Base-by-base conservation (phyloP, 2,888 invertebrate genomes). In the Crematogaster levior region DNA sequence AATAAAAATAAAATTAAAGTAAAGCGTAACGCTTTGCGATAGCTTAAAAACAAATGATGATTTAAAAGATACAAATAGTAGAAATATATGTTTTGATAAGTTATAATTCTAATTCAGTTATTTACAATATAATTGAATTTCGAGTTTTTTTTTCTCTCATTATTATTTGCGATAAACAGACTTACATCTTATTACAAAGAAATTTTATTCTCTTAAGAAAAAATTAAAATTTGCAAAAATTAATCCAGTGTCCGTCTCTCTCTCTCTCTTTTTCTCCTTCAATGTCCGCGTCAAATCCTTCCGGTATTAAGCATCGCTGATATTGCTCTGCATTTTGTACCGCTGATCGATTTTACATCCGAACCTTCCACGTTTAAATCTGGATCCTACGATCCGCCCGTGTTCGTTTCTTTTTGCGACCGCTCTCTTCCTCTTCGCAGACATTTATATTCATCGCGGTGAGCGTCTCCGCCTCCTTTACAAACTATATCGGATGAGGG, bases 361-460 rank as follows among this genome's bases (percentile, higher is more conserved):
- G 61, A 74, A 82, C 66, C 80, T 82, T 73, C 53, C 80, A n/a
- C 77, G 75, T 84, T 89, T 83, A 87, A 88, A 88, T 89, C 89
- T 86, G 85, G 85, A 87, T 89, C 84, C 85, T 61, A 61, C 82
- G 77, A 80, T 73, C 77, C 40, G 68, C 65, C 43, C 46, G 53
- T 12, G 56, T 21, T 43, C 48, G 58, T 30, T 30, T 61, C 63
- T 79, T 79, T 79, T 79, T 79, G 77, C 43, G 21, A 43, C 5
- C 40, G 63, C 56, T 68, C 34, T 61, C 82, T 68, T 68, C 21
- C 56, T 58, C 82, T 79, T 61, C 53, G 84, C 77, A 82, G 87
- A 84, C 89, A 90, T 91, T 91, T 91, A 89, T 88, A 91, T 91
- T 91, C 91, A 91, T 85, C 87, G 83, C 86, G 86, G 79, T 66